Conservation (phyloP, 2,797 vertebrate genomes). For the Diplodus sargus region DNA sequence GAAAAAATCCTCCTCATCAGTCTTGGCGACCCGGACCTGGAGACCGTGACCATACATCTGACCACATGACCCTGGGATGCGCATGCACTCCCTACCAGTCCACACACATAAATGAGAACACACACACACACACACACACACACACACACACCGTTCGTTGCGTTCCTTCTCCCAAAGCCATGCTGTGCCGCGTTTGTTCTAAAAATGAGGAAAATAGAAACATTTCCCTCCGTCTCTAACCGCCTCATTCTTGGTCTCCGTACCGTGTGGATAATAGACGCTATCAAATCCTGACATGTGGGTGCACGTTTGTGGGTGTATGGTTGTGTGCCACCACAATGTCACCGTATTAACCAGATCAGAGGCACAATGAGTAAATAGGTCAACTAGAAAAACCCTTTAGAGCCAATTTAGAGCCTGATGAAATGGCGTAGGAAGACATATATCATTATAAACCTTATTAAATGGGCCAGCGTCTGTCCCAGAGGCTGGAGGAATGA, state of each 20-base stretch:
- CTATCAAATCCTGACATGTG: constrained; percentile 69
- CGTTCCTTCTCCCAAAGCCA: constrained; percentile 13
- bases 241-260: constrained; percentile 56
- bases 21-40: constrained; percentile 55
- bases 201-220: constrained; percentile 42
- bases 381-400: constrained; percentile 77
- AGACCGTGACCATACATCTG: constrained; percentile 69
- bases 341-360: constrained; percentile 77
- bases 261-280: constrained; percentile 50
- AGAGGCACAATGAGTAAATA: constrained; percentile 77
- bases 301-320: constrained; percentile 72
- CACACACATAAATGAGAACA: background rate
- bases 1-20: constrained; percentile 73
- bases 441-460: constrained; percentile 78
- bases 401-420: constrained; percentile 80
- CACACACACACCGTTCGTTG: constrained; percentile 17
- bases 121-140: background rate
- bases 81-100: background rate
- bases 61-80: constrained; percentile 58
- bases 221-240: constrained; percentile 31
- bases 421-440: constrained; percentile 80
- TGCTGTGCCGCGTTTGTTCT: constrained; percentile 16
- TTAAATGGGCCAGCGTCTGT: constrained; percentile 75
- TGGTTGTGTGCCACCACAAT: constrained; percentile 71
- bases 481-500: constrained; percentile 69